phyloP scores from a whole-genome alignment of 2,888 invertebrate species.

The Hylaea fasciaria region DNA sequence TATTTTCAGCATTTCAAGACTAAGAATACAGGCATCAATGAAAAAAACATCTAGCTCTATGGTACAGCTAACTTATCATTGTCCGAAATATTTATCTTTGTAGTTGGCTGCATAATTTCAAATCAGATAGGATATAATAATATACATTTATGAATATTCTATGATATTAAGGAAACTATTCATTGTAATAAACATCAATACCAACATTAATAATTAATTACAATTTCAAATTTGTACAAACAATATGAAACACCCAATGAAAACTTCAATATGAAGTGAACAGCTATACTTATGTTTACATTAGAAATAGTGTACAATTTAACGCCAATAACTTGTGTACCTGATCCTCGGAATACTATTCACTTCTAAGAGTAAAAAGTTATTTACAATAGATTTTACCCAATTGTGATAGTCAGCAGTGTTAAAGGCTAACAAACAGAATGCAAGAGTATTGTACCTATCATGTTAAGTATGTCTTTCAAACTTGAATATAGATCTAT shows the following conservation, averaged over 20 bases:
- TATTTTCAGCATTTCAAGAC: not conserved
- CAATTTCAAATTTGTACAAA: conserved; percentile 7
- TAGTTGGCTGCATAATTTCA: not conserved
- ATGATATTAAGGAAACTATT: conserved; percentile 11
- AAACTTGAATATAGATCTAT: conserved; percentile 18
- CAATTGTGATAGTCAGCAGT: conserved; percentile 32
- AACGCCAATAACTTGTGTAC: conserved; percentile 19
- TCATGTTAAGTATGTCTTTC: conserved; percentile 22
- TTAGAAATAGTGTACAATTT: conserved; percentile 22
- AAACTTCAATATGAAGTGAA: conserved; percentile 36
- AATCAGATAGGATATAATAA: too few relatives aligned
- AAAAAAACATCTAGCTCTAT: too few relatives aligned
- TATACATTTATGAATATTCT: too few relatives aligned
- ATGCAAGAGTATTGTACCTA: conserved; percentile 12
- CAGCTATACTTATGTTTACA: conserved; percentile 12
- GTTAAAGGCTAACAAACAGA: conserved; percentile 1
- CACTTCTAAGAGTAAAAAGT: conserved; percentile 23
- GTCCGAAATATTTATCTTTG: conserved; percentile 7
- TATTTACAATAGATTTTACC: conserved; percentile 48
- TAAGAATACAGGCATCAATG: not conserved
- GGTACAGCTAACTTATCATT: conserved; percentile 7
- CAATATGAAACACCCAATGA: conserved; percentile 6
- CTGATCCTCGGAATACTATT: conserved; percentile 7
- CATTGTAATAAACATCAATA: conserved; percentile 18
- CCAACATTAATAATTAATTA: conserved; percentile 20